Base-by-base conservation (phyloP, 2,797 vertebrate species). In the Kryptolebias ocellatus region DNA sequence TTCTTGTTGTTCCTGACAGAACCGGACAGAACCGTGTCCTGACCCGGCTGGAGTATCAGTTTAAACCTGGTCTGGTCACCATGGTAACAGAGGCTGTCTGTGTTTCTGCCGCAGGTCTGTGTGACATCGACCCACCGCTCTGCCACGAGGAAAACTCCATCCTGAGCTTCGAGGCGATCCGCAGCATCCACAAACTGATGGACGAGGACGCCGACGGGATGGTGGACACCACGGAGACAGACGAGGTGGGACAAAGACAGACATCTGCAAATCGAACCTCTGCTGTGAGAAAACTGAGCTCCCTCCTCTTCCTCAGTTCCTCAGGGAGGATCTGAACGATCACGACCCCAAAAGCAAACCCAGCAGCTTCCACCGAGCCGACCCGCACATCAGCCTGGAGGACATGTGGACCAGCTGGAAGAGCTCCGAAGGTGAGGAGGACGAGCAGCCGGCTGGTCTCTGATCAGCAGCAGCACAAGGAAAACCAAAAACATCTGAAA, bases 341-440 rank as follows among this genome's bases (percentile, higher is more conserved):
- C 93, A 95, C 0, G 95, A 98, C 81, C 90, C 95, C 1, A 96
- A 95, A 16, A 94, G 94, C 80, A 97, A 97, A 78, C 96, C 96
- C 72, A 97, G 92, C 91, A 97, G 93, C 68, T 98, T 98, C 90
- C 97, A 98, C 50, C 92, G 94, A 9, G 95, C 94, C 4, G 96
- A 98, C 89, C 94, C 95, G 27, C 94, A 95, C 87, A 97, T 98
- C 84, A 98, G 97, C 0, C 93, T 98, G 86, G 96, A 96, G 57
- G 97, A 98, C 80, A 94, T 98, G 74, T 98, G 97, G 97, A 95
- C 92, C 56, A 58, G 94, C 62, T 98, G 97, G 97, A 97, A 95
- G 83, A 87, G 87, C 14, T 98, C 96, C 0, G 92, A 95, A 92
- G 96, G 96, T 97, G 82, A 87, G 64, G 12, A 16, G 24, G n/a